Conservation (phyloP, 2,113 vertebrate species). For the Ammodytes marinus region DNA sequence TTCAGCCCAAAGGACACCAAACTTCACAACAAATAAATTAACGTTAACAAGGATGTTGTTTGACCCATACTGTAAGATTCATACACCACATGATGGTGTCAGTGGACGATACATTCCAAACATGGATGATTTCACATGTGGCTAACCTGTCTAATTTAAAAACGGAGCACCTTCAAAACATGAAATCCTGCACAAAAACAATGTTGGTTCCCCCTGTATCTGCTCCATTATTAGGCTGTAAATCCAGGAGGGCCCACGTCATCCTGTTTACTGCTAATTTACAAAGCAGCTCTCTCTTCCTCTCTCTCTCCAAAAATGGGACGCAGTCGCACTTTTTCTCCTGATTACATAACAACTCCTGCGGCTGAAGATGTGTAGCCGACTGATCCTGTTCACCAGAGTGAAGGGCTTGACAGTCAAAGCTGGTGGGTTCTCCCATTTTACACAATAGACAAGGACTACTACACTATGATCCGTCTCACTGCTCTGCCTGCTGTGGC, state of each 20-base stretch:
- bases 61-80: neutral
- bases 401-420: conserved; percentile 44
- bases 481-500: conserved; percentile 13
- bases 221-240: conserved; percentile 34
- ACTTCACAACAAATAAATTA: neutral
- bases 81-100: too few species aligned
- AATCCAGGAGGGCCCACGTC: conserved; percentile 13
- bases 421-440: conserved; percentile 43
- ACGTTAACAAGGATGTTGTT: neutral
- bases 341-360: conserved; percentile 58
- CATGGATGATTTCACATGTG: neutral
- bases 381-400: conserved; percentile 50
- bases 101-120: neutral
- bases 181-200: conserved; percentile 10
- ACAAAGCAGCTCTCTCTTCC: conserved; percentile 40
- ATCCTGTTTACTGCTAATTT: conserved; percentile 37
- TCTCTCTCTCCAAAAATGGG: conserved; percentile 32
- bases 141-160: neutral
- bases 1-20: neutral
- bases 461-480: neutral
- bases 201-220: neutral
- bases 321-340: conserved; percentile 1
- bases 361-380: conserved; percentile 33
- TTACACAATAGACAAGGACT: conserved; percentile 46
- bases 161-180: neutral